These are phyloP conservation scores for Drosophila guanche DNA, from an alignment of 1,140 invertebrate genomes.

Conservation along the genomic window DNA sequence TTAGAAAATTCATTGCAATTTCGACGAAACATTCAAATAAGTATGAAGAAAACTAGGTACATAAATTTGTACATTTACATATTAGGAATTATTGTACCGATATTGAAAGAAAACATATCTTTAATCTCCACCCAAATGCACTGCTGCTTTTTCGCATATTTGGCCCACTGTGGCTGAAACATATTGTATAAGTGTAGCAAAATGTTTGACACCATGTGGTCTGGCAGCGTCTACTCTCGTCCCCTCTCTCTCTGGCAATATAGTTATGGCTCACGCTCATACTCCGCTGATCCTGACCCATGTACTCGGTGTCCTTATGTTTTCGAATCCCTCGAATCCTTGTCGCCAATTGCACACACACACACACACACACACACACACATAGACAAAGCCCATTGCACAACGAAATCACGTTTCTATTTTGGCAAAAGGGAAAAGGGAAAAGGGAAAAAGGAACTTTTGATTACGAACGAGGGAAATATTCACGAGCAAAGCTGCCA, in stretches of 20 bases:
- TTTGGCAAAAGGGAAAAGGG: slow-evolving; percentile 42
- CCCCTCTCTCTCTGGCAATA: background rate
- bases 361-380: slow-evolving; percentile 3
- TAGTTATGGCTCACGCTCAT: background rate
- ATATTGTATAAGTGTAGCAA: slow-evolving; percentile 77
- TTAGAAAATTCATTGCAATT: too few relatives aligned
- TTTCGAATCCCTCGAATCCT: slow-evolving; percentile 10
- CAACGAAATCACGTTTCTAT: slow-evolving; percentile 65
- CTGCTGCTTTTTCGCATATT: background rate
- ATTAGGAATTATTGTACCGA: too few relatives aligned
- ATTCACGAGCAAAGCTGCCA: slow-evolving; percentile 58
- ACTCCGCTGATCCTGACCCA: background rate
- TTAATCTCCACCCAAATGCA: too few relatives aligned
- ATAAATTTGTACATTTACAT: too few relatives aligned
- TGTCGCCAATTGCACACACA: slow-evolving; percentile 2
- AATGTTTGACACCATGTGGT: slow-evolving; percentile 75
- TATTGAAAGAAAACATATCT: too few relatives aligned
- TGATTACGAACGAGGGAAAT: slow-evolving; percentile 72
- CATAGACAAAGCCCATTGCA: slow-evolving; percentile 10
- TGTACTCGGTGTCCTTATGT: slow-evolving; percentile 40
- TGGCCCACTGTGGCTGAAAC: slow-evolving; percentile 50
- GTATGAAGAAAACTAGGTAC: too few relatives aligned
- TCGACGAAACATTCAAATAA: too few relatives aligned
- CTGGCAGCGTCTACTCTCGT: slow-evolving; percentile 32
- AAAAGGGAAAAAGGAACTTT: slow-evolving; percentile 33